Conservation (phyloP, 2,797 vertebrate species). For the Sebastes steindachneri region DNA sequence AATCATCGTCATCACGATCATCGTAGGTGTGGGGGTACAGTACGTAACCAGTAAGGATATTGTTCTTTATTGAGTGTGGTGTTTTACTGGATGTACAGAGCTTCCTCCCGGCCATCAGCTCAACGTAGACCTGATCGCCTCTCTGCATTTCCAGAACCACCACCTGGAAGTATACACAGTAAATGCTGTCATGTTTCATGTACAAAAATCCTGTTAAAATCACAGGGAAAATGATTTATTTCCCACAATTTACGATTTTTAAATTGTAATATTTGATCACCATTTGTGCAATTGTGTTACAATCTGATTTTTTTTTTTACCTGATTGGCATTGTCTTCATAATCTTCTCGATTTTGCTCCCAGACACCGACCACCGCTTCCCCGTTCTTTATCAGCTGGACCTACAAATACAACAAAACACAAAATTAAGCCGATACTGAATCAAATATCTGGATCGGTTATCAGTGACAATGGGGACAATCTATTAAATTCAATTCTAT, state of each 20-base stretch:
- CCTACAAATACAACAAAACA: conserved; percentile 31
- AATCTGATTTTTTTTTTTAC: neutral
- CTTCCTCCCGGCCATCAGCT: conserved; percentile 70
- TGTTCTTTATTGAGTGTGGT: conserved; percentile 26
- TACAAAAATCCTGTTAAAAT: neutral
- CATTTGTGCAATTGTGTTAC: neutral
- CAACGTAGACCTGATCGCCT: conserved; percentile 79
- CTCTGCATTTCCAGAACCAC: conserved; percentile 62
- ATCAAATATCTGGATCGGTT: too few relatives aligned
- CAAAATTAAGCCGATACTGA: neutral
- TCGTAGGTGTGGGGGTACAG: conserved; percentile 61
- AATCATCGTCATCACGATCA: neutral
- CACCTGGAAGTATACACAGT: conserved; percentile 38
- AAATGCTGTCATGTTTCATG: neutral
- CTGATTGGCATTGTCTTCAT: conserved; percentile 78
- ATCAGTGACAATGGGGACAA: too few relatives aligned
- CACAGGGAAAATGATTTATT: neutral
- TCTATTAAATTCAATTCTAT: too few relatives aligned
- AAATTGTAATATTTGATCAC: neutral
- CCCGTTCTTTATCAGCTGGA: conserved; percentile 72
- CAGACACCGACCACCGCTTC: conserved; percentile 49
- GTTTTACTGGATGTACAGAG: conserved; percentile 58
- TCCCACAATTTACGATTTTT: neutral
- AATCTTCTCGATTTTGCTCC: conserved; percentile 83
- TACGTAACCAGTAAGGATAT: conserved; percentile 80